Evolutionary conservation across 1,140 invertebrate species (phyloP).

Genomic region (Zaprionus inermis): DNA sequence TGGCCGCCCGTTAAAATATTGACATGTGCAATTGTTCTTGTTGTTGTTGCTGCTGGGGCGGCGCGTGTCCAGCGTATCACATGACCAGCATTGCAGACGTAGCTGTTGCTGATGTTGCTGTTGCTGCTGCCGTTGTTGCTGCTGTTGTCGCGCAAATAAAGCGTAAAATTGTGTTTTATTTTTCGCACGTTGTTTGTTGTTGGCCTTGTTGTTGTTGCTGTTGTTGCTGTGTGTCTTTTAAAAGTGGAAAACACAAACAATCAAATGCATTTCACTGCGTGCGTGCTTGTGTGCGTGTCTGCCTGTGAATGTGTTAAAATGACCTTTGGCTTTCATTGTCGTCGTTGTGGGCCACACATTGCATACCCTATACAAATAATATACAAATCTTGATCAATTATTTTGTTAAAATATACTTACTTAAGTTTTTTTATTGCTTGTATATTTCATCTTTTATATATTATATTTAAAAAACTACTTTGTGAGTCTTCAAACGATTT

Average conservation of each 20-base stretch:
- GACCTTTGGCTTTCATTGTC: slow-evolving; percentile 75
- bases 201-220: background rate
- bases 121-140: slow-evolving; percentile 19
- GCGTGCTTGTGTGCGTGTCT: slow-evolving; percentile 12
- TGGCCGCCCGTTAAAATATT: slow-evolving; percentile 72
- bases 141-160: slow-evolving; percentile 65
- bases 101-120: slow-evolving; percentile 42
- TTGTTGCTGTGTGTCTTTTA: slow-evolving; percentile 46
- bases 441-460: background rate
- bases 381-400: background rate
- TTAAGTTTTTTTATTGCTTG: background rate
- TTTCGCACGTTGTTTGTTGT: slow-evolving; percentile 50
- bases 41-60: slow-evolving; percentile 10
- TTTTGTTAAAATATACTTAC: too few species aligned
- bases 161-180: slow-evolving; percentile 73
- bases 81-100: slow-evolving; percentile 52
- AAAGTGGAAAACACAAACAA: slow-evolving; percentile 66
- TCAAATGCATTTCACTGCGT: slow-evolving; percentile 75
- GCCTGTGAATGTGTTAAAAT: slow-evolving; percentile 56
- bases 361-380: background rate
- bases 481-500: too few species aligned
- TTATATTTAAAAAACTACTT: too few species aligned
- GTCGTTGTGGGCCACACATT: slow-evolving; percentile 17
- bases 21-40: slow-evolving; percentile 48
- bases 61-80: slow-evolving; percentile 47